Conservation (phyloP, 1,140 invertebrate species). For the Heliconius melpomene region DNA sequence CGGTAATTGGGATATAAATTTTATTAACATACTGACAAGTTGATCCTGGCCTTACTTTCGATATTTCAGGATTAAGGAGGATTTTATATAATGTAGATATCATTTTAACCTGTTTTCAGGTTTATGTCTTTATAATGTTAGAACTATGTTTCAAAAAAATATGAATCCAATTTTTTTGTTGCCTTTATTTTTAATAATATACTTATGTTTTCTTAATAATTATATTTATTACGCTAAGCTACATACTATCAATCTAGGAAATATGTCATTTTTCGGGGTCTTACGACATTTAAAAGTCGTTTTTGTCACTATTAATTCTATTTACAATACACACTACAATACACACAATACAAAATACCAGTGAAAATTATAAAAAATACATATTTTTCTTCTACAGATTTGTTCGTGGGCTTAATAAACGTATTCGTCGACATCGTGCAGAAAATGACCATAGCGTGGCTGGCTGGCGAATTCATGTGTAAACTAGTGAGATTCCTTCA, state of each 20-base stretch:
- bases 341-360: no score
- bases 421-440: conserved; percentile 94
- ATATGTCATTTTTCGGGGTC: no score
- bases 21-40: background rate
- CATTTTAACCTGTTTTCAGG: background rate
- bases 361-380: no score
- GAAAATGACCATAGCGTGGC: conserved; percentile 92
- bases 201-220: no score
- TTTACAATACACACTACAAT: no score
- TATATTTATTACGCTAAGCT: no score
- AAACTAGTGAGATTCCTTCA: conserved; percentile 93
- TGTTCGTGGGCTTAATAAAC: conserved; percentile 92
- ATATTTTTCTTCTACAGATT: conserved; percentile 84
- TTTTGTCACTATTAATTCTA: background rate
- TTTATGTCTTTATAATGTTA: background rate
- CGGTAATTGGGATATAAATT: background rate
- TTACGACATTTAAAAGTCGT: background rate
- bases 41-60: conserved; percentile 2
- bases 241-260: no score
- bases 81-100: background rate
- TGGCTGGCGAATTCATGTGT: conserved; percentile 93
- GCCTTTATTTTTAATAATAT: no score
- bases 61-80: conserved; percentile 2
- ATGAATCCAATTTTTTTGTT: no score
- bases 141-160: no score